Evolutionary conservation across 2,888 invertebrate species (phyloP), one percentile per base, ranked within the genome.

Genomic region (Nycteola revayana): DNA sequence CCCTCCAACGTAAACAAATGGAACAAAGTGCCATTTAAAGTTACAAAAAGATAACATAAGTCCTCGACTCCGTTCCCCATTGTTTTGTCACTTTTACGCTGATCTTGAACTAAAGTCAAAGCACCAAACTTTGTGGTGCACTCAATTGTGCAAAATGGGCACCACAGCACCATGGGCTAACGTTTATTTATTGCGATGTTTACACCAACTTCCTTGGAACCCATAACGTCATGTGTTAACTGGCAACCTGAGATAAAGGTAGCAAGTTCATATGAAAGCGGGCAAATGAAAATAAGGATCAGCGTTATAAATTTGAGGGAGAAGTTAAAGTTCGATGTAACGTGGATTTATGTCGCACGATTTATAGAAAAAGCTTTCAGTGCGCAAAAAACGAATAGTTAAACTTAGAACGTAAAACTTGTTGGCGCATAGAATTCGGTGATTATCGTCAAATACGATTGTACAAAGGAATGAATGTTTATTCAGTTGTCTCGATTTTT

Each of bases 171-270:
- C 24, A 30, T 33, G 48, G 32, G 28, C 36, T 29, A 33, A 28
- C 25, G 32, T 24, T 40, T 48, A 54, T 54, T 54, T 54, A 54
- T 56, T 27, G 28, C 36, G 33, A 10, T 54, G 56, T 56, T 54
- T 54, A 54, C 56, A 42, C 42, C 25, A 32, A 20, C 42, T 9
- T 48, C 7, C 7, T 3, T 21, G 14, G 14, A 21, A 7, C 7
- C 21, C 21, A 7, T 21, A 21, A 21, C 21, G 21, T 21, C n/a
- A 7, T 21, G 21, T n/a, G 21, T 21, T 21, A 21, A 21, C 21
- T 21, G 21, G 5, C 14, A 5, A 14, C 14, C 14, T 14, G 14
- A 14, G 14, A 14, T 3, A n/a, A 21, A 21, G 21, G 21, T 21
- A 21, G 21, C 4, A n/a, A n/a, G 7, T 3, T 7, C n/a, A 21